These are phyloP conservation scores for Ormyrus thymus DNA, from an alignment of 2,888 invertebrate species.

Conservation along the genomic window DNA sequence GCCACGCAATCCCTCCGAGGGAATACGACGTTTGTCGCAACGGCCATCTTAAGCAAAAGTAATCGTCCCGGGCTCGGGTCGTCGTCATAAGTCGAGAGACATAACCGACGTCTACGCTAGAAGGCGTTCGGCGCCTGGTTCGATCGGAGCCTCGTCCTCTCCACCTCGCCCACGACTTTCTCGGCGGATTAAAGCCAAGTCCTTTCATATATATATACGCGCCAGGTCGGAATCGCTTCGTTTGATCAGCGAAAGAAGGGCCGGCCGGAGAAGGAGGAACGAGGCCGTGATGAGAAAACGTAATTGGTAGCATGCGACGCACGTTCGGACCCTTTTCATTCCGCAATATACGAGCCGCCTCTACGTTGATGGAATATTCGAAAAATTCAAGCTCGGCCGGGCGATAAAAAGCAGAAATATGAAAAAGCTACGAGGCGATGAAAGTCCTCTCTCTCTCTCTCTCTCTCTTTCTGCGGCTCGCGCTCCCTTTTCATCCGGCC, in stretches of 20 bases:
- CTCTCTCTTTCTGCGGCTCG: conserved; percentile 25
- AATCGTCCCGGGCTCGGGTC: conserved; percentile 62
- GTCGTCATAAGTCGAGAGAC: conserved; percentile 67
- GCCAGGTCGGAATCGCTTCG: conserved; percentile 31
- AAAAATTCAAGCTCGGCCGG: conserved; percentile 66
- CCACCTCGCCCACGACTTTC: conserved; percentile 4
- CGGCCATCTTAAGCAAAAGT: conserved; percentile 58
- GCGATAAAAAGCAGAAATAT: conserved; percentile 65
- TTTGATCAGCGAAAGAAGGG: conserved; percentile 48
- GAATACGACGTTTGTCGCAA: conserved; percentile 21
- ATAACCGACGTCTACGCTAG: conserved; percentile 62
- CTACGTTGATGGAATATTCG: conserved; percentile 72
- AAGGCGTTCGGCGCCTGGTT: conserved; percentile 62
- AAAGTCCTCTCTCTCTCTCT: conserved; percentile 32
- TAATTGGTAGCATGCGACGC: conserved; percentile 69
- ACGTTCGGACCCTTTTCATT: conserved; percentile 67
- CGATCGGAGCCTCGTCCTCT: conserved; percentile 23
- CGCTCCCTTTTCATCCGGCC: conserved; percentile 27
- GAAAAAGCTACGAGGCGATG: conserved; percentile 52
- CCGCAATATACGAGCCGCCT: conserved; percentile 66
- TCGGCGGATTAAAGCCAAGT: conserved; percentile 1
- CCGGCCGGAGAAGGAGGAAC: conserved; percentile 46
- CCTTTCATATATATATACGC: neutral
- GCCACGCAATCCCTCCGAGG: neutral
- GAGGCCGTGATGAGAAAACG: conserved; percentile 56